A percentile compares a stretch with the other conserved stretches of the same genome.
Evolutionary conservation across 2,797 vertebrate genomes (phyloP).

Genomic region (Eleutherodactylus coqui): DNA sequence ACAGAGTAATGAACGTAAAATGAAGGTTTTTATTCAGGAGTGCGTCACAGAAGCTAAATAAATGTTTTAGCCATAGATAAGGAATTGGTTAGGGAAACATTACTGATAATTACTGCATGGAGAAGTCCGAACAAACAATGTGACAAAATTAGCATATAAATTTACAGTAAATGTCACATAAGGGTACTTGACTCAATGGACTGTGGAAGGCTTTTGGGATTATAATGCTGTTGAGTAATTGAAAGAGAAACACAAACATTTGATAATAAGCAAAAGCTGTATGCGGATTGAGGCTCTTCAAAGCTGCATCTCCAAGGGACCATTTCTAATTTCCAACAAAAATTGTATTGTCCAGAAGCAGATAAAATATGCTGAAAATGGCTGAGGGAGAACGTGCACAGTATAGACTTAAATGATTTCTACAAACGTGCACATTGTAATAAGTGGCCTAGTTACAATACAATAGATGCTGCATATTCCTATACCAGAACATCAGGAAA

Average conservation of each 20-base stretch:
- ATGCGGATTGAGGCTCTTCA: constrained; percentile 7
- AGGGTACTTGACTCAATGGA: constrained; percentile 42
- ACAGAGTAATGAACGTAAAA: constrained; percentile 24
- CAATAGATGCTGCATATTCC: neutral
- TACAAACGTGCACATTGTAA: neutral
- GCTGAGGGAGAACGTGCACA: neutral
- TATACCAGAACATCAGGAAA: neutral
- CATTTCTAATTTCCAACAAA: constrained; percentile 38
- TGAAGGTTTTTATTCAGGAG: constrained; percentile 17
- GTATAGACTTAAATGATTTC: neutral
- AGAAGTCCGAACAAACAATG: constrained; percentile 37
- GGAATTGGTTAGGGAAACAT: constrained; percentile 44
- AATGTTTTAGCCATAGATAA: constrained; percentile 30
- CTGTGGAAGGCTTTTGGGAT: constrained; percentile 37
- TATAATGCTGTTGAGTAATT: constrained; percentile 21
- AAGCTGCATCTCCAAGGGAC: constrained; percentile 24
- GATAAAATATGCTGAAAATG: constrained; percentile 16
- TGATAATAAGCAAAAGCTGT: constrained; percentile 34
- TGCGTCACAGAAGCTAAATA: constrained; percentile 9
- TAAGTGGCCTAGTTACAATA: neutral
- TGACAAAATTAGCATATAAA: constrained; percentile 40
- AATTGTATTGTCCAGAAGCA: constrained; percentile 15
- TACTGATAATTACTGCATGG: constrained; percentile 31
- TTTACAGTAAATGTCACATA: constrained; percentile 47
- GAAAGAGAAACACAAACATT: constrained; percentile 47